Evolutionary conservation across 1,140 invertebrate species (phyloP).

Genomic region (Trissolcus basalis): DNA sequence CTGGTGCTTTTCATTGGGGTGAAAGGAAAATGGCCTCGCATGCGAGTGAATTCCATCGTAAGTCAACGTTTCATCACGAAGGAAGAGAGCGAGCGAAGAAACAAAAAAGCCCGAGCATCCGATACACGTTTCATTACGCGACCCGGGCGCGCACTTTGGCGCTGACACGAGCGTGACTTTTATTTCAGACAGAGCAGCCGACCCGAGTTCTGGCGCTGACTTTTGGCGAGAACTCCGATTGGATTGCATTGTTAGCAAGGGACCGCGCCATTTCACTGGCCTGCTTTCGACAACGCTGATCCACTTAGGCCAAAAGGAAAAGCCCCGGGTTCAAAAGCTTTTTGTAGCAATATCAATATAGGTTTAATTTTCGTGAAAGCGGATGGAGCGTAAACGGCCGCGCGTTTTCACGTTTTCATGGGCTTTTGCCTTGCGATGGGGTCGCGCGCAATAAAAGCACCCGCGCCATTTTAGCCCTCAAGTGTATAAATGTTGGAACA

Average conservation of each 20-base stretch:
- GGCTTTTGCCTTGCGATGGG: slow-evolving; percentile 9
- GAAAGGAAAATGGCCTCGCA: not conserved
- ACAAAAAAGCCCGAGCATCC: slow-evolving; percentile 5
- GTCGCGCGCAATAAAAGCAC: no score
- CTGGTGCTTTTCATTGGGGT: no score
- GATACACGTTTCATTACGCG: slow-evolving; percentile 32
- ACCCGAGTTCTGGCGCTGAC: slow-evolving; percentile 55
- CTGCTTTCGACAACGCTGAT: slow-evolving; percentile 57
- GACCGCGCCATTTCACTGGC: slow-evolving; percentile 49
- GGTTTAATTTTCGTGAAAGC: slow-evolving; percentile 64
- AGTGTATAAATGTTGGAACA: no score
- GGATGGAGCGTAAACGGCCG: slow-evolving; percentile 36
- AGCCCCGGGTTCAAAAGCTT: slow-evolving; percentile 25
- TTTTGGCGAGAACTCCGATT: slow-evolving; percentile 57
- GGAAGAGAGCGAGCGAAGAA: not conserved
- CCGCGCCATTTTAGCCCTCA: no score
- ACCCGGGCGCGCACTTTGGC: slow-evolving; percentile 14
- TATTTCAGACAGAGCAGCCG: slow-evolving; percentile 52
- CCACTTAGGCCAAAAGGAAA: slow-evolving; percentile 45
- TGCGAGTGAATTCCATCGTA: not conserved
- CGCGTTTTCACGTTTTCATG: slow-evolving; percentile 44
- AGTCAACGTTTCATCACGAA: not conserved
- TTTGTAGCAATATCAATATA: slow-evolving; percentile 57
- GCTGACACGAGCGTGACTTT: slow-evolving; percentile 47
- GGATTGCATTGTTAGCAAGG: slow-evolving; percentile 52